Conservation (phyloP, 1,140 invertebrate genomes). For the Euura lappo region DNA sequence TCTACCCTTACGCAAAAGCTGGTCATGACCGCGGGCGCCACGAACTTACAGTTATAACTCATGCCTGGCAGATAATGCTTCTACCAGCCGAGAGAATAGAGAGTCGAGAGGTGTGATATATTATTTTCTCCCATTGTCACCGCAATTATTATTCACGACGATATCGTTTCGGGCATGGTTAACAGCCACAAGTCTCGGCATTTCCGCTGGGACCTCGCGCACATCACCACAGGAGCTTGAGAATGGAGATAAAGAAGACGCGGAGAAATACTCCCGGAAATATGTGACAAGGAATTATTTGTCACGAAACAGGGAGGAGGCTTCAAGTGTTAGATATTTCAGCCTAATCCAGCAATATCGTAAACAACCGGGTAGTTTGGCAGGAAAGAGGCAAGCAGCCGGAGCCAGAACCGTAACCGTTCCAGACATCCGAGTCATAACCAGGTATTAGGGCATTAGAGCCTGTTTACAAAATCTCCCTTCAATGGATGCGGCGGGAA, state of each 20-base stretch:
- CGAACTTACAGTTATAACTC: conserved; percentile 45
- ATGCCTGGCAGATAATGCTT: conserved; percentile 49
- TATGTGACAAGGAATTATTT: background rate
- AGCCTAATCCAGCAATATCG: conserved; percentile 62
- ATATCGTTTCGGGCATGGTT: conserved; percentile 38
- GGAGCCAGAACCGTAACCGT: conserved; percentile 20
- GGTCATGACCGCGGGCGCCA: conserved; percentile 28
- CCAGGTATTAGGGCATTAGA: conserved; percentile 57
- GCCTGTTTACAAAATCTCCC: conserved; percentile 40
- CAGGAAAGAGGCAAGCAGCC: conserved; percentile 27
- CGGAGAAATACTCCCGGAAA: background rate
- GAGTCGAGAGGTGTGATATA: too few species aligned
- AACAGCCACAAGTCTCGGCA: conserved; percentile 29
- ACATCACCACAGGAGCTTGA: background rate
- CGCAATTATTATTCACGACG: conserved; percentile 59
- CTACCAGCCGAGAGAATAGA: conserved; percentile 29
- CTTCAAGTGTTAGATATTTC: conserved; percentile 61
- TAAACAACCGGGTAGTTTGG: conserved; percentile 43
- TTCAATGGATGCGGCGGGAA: background rate
- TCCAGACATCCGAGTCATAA: conserved; percentile 47
- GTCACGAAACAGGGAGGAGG: background rate
- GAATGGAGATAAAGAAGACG: background rate
- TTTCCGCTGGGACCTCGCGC: conserved; percentile 44
- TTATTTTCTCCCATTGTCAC: conserved; percentile 51
- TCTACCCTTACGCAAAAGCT: conserved; percentile 39